These are phyloP conservation scores for Drosophila pseudoobscura DNA, from an alignment of 1,140 invertebrate species.

Conservation along the genomic window DNA sequence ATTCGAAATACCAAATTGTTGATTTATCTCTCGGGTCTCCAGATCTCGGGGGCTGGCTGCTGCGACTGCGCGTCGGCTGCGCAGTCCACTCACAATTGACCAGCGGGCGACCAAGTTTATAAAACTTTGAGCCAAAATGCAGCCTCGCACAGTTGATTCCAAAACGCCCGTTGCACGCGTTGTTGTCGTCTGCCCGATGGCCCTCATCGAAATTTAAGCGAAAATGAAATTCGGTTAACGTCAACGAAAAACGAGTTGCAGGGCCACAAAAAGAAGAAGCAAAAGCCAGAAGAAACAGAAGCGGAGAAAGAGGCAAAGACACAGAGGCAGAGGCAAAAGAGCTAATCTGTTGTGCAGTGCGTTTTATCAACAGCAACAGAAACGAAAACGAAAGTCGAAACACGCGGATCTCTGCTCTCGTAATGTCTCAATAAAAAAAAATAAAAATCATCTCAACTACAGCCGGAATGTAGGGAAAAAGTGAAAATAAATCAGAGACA, in stretches of 20 bases:
- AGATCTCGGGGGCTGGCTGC: constrained; percentile 7
- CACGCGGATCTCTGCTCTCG: constrained; percentile 50
- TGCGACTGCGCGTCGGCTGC: constrained; percentile 17
- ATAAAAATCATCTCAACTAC: constrained; percentile 26
- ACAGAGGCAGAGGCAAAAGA: constrained; percentile 10
- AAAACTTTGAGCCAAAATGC: constrained; percentile 81
- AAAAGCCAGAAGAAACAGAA: constrained; percentile 46
- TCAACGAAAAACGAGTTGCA: constrained; percentile 31
- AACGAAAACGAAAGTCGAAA: constrained; percentile 78
- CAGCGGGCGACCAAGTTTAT: constrained; percentile 75
- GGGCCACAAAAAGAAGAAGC: constrained; percentile 24
- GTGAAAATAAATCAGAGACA: constrained; percentile 31
- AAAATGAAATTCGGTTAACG: constrained; percentile 49
- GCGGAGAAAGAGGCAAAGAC: constrained; percentile 6
- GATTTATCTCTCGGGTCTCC: constrained; percentile 68
- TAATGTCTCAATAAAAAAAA: constrained; percentile 68
- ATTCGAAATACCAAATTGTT: constrained; percentile 64
- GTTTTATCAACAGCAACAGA: constrained; percentile 64
- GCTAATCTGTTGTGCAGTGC: constrained; percentile 68
- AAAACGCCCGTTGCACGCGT: constrained; percentile 71
- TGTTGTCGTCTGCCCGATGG: constrained; percentile 28
- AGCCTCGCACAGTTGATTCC: constrained; percentile 75
- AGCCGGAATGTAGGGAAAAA: constrained; percentile 39
- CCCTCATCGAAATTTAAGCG: constrained; percentile 46
- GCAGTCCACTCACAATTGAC: constrained; percentile 38